These are phyloP conservation scores for Dysmachus trigonus DNA, from an alignment of 2,888 invertebrate genomes.

Conservation along the genomic window DNA sequence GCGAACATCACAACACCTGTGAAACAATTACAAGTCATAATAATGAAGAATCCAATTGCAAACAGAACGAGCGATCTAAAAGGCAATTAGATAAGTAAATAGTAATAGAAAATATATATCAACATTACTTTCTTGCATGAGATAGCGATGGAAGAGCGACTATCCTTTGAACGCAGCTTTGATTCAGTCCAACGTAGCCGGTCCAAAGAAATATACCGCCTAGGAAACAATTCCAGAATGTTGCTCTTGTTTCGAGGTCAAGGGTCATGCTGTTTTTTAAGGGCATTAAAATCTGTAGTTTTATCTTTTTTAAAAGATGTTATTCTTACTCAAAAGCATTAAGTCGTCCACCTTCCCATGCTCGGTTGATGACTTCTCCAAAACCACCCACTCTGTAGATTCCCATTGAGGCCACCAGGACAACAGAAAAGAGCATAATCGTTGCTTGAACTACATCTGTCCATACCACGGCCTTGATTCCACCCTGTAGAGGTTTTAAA, in stretches of 20 bases:
- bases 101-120: neutral
- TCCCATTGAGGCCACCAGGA: slow-evolving; percentile 62
- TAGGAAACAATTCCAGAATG: slow-evolving; percentile 71
- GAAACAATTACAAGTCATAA: slow-evolving; percentile 69
- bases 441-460: slow-evolving; percentile 66
- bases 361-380: slow-evolving; percentile 58
- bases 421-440: slow-evolving; percentile 62
- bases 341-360: slow-evolving; percentile 60
- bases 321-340: slow-evolving; percentile 60
- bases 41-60: slow-evolving; percentile 67
- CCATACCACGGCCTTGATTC: slow-evolving; percentile 68
- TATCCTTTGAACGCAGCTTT: slow-evolving; percentile 78
- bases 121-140: slow-evolving; percentile 67
- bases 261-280: slow-evolving; percentile 67
- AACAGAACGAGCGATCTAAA: slow-evolving; percentile 67
- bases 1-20: slow-evolving; percentile 70
- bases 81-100: neutral
- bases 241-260: slow-evolving; percentile 71
- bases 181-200: slow-evolving; percentile 74
- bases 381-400: slow-evolving; percentile 63
- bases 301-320: neutral
- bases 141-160: slow-evolving; percentile 69
- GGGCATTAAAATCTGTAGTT: neutral
- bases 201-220: slow-evolving; percentile 71
- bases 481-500: slow-evolving; percentile 59